Base-by-base conservation (phyloP, 2,888 invertebrate genomes). In the Leptopterna dolabrata region DNA sequence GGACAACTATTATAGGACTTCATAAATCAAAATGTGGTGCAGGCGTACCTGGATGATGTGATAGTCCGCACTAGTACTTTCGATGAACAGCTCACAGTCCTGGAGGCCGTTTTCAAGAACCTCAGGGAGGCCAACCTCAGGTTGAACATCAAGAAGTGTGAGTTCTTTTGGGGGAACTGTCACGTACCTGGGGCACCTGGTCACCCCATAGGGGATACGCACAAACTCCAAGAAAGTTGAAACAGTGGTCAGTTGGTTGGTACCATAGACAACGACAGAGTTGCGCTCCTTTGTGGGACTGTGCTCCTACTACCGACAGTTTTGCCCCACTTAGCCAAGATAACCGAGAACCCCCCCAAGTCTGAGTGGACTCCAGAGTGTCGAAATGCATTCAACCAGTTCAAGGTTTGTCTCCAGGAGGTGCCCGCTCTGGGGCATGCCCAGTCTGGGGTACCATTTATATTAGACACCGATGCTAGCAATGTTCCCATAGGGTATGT, bases 21-120 rank as follows among this genome's bases (percentile, higher is more conserved):
- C n/a, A 80, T 80, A 4, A 9, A 1, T 19, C 45, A 51, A 16
- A 43, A 41, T 11, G 14, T 47, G 16, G 80, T 80, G 14, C 13
- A 43, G 45, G 51, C 45, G 45, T 47, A 80, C 36, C 47, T 80
- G 36, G 86, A 86, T 76, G 86, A 86, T 51, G 47, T 86, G 2
- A 16, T 86, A 0, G 80, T 86, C 7, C 47, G 24, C 36, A 19
- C 43, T 2, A 29, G 16, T 24, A 27, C 80, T 7, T 80, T 80
- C 19, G 24, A 47, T 11, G 45, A 80, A 29, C 80, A 80, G 24
- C 19, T 80, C 11, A 43, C 6, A 13, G n/a, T 7, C 16, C 19
- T 80, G 1, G 41, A 43, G 24, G 41, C 9, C 4, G 80, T 80
- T 1, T 45, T 80, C 29, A 27, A 29, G 24, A 19, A 19, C 2